A percentile compares a stretch with the other conserved stretches of the same genome.
Evolutionary conservation across 1,140 invertebrate genomes (phyloP).

Genomic region (Marisa cornuarietis): DNA sequence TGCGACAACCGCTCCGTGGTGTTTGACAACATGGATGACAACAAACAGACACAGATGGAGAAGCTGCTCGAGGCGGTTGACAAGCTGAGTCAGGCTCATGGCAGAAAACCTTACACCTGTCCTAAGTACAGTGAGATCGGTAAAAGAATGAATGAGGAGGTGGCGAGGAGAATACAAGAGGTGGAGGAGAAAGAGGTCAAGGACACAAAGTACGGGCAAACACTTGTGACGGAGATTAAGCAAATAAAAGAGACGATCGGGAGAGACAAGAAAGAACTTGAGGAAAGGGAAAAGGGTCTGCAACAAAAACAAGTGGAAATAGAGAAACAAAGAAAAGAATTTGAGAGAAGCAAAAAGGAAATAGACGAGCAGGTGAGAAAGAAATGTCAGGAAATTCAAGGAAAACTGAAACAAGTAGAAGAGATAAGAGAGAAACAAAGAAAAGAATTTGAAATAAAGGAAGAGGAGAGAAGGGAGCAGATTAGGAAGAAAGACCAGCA

Average conservation of each 20-base stretch:
- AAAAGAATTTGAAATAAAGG: background rate
- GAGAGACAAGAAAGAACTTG: background rate
- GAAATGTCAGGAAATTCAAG: background rate
- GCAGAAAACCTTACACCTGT: constrained; percentile 11
- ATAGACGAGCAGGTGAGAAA: too few relatives aligned
- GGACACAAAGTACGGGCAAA: background rate
- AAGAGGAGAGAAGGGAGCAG: background rate
- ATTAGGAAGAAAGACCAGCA: background rate
- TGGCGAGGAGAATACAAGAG: background rate
- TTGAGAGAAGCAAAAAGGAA: too few relatives aligned
- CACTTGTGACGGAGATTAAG: background rate
- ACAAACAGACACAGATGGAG: background rate
- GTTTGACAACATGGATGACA: constrained; percentile 11
- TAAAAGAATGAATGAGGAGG: constrained; percentile 5
- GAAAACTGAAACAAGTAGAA: background rate
- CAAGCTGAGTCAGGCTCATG: background rate
- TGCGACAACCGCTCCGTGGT: constrained; percentile 4
- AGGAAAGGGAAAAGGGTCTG: too few relatives aligned
- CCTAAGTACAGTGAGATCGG: constrained; percentile 5
- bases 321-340: too few relatives aligned
- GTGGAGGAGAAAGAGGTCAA: constrained; percentile 2
- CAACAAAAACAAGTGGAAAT: too few relatives aligned
- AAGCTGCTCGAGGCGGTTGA: background rate
- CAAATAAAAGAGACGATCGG: background rate
- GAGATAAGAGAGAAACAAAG: background rate